Base-by-base conservation (phyloP, 1,140 invertebrate genomes). In the Heliconius congener region DNA sequence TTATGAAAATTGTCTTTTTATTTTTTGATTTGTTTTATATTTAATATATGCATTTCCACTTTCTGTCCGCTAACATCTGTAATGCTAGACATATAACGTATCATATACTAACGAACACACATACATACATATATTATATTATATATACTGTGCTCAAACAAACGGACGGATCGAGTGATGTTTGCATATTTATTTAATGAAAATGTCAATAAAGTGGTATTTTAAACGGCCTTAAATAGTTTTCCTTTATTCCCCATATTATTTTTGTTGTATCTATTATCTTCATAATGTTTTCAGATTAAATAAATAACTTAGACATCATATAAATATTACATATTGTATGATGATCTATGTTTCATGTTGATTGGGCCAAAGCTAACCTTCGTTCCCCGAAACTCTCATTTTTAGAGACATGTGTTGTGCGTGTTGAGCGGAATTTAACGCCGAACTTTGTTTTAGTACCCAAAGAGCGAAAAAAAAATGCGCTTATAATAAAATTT, bases 181-280 rank as follows among this genome's bases (percentile, higher is more conserved):
- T 94, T 90, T 93, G 92, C 91, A 90, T 92, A 93, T 87, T 23
- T 94, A 92, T 93, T 91, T 90, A 92, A 94, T 90, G 87, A 93
- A 90, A 93, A 94, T 91, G 91, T 94, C 93, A 94, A 94, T 94
- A 94, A 94, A 93, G 86, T 90, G 89, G 90, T 93, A 94, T 93
- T 93, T 93, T 93, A 92, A 93, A 90, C 84, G 81, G 82, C 79
- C 19, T 23, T 60, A 5, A n/a, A 83, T 76, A 82, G 77, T 86
- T 88, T 85, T 81, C 77, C 75, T 84, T 82, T 18, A 30, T 71
- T 5, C 42, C 46, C 52, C 23, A 42, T 23, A 30, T 27, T 5
- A 6, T 37, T 37, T 37, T 37, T 37, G 34, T 37, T 37, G 34
- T 37, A 37, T 37, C 34, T 6, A 6, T 34, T 34, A 34, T 34